These are phyloP conservation scores for Fregetta grallaria DNA, from an alignment of 2,113 vertebrate genomes.

Conservation along the genomic window DNA sequence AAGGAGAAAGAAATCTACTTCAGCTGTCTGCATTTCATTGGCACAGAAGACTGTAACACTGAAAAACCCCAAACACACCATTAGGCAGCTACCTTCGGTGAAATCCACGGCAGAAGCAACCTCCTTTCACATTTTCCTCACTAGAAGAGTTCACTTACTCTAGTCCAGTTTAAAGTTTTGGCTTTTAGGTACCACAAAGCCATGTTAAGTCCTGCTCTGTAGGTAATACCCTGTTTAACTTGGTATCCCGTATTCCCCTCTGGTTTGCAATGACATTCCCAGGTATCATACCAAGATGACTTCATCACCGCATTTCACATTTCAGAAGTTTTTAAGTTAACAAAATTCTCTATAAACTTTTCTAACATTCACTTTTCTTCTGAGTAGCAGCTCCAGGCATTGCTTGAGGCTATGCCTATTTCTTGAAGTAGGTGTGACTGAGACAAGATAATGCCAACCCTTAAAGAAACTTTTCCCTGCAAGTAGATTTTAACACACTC, in stretches of 20 bases:
- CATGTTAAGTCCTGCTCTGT: background rate
- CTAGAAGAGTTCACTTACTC: background rate
- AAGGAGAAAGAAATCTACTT: background rate
- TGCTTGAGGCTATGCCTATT: background rate
- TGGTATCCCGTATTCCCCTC: background rate
- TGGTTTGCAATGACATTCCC: background rate
- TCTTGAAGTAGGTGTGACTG: background rate
- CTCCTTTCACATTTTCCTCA: background rate
- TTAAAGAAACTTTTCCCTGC: background rate
- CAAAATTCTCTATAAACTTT: background rate
- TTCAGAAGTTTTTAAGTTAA: background rate
- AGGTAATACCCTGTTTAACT: background rate
- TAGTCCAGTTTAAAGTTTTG: background rate
- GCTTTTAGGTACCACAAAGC: background rate
- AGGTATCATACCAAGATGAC: background rate
- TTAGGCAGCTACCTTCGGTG: background rate
- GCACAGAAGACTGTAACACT: background rate
- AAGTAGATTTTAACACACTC: background rate
- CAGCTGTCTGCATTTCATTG: background rate
- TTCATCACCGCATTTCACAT: background rate
- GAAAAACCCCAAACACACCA: accelerated
- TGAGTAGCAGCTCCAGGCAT: background rate
- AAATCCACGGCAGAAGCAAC: background rate
- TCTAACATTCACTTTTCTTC: background rate
- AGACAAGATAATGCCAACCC: background rate